Evolutionary conservation across 2,797 vertebrate species (phyloP), one percentile per base, ranked within the genome.

Genomic region (Tadarida brasiliensis): DNA sequence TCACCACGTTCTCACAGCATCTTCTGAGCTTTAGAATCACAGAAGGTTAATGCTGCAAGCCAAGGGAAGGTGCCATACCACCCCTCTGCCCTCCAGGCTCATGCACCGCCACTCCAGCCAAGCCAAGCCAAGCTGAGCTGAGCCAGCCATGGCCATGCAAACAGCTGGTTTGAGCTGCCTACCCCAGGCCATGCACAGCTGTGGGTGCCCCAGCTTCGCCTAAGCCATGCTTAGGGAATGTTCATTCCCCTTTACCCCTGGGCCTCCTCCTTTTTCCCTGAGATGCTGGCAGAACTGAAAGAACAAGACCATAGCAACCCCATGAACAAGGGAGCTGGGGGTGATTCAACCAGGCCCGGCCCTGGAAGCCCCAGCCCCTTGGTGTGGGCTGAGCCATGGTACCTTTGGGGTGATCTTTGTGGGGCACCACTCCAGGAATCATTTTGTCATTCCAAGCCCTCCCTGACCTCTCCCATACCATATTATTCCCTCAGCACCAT

Each of bases 191-290:
- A 98, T 97, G 97, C 97, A 95, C 30, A 97, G 96, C 87, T 51
- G 83, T 47, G 76, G 65, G 61, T 65, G 39, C 57, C 92, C 96
- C 94, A 22, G 78, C 83, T 56, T 83, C 91, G 90, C 87, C 59
- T 47, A 77, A 97, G 96, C 95, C 97, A 98, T 96, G 96, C 97
- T 82, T 70, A 70, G 83, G 74, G 86, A 80, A 76, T 87, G 59
- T 71, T 44, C 39, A 44, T 44, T 87, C 96, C 97, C 91, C 84
- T 94, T 98, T 97, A 98, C 97, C 97, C 97, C 97, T 98, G 96
- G 97, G 97, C 96, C 90, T 81, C 96, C 97, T 96, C 63, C 94
- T 97, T 86, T 91, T 93, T 93, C 96, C 93, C 96, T 0, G 86
- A 97, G 91, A 94, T 63, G 92, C 17, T 96, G 96, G 80, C 24